Evolutionary conservation across 1,140 invertebrate genomes (phyloP).

Genomic region (Rhagoletis zephyria): DNA sequence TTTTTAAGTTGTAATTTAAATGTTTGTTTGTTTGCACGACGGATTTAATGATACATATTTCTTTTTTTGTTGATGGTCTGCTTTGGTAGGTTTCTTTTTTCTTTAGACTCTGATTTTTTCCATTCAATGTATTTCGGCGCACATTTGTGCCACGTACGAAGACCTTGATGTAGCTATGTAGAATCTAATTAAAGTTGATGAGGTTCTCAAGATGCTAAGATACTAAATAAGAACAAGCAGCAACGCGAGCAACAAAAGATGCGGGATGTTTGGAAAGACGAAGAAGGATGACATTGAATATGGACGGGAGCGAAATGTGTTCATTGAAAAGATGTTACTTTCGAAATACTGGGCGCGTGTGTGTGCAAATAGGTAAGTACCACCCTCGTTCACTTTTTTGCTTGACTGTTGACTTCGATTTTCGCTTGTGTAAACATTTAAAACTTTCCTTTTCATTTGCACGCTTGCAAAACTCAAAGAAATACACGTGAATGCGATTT

Average conservation of each 20-base stretch:
- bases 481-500: background rate
- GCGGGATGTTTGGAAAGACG: background rate
- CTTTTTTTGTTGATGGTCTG: background rate
- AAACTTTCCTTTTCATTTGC: constrained; percentile 7
- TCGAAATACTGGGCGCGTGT: no score
- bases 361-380: no score
- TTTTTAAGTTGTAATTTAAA: no score
- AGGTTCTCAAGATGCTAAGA: background rate
- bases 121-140: background rate
- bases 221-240: no score
- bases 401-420: background rate
- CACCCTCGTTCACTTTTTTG: no score
- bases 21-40: no score
- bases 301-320: no score
- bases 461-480: background rate
- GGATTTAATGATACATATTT: background rate
- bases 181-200: constrained; percentile 11
- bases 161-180: background rate
- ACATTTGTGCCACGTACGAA: background rate
- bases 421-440: background rate
- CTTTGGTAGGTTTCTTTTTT: background rate
- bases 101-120: background rate
- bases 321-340: no score
- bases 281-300: background rate
- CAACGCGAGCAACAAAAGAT: background rate